phyloP scores from a whole-genome alignment of 2,888 invertebrate genomes.

The Drosophila colorata region DNA sequence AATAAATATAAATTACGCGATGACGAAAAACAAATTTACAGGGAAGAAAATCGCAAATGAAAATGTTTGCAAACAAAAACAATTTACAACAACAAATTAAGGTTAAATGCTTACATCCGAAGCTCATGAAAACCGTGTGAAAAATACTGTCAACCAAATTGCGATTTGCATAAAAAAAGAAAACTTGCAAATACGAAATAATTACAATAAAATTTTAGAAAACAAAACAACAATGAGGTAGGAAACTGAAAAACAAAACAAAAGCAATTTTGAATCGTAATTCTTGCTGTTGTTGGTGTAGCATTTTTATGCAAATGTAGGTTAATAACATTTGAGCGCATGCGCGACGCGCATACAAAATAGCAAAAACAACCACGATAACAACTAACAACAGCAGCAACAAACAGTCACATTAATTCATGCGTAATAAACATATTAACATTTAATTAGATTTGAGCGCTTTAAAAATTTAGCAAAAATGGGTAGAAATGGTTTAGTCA shows the following conservation, averaged over 20 bases:
- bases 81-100: slow-evolving; percentile 50
- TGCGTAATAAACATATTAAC: slow-evolving; percentile 57
- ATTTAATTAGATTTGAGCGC: slow-evolving; percentile 53
- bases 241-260: slow-evolving; percentile 59
- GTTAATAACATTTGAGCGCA: slow-evolving; percentile 76
- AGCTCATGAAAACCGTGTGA: slow-evolving; percentile 76
- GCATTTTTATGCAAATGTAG: slow-evolving; percentile 75
- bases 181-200: slow-evolving; percentile 57
- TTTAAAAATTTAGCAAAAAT: slow-evolving; percentile 15
- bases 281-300: slow-evolving; percentile 50
- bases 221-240: slow-evolving; percentile 66
- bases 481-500: neutral
- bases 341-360: slow-evolving; percentile 66
- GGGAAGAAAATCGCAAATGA: neutral
- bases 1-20: slow-evolving; percentile 22
- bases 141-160: slow-evolving; percentile 70
- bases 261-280: slow-evolving; percentile 59
- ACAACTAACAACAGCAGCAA: slow-evolving; percentile 13
- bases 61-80: slow-evolving; percentile 7
- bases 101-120: slow-evolving; percentile 76
- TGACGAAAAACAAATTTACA: neutral
- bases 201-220: slow-evolving; percentile 64
- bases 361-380: slow-evolving; percentile 37
- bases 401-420: slow-evolving; percentile 40
- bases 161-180: slow-evolving; percentile 65